These are phyloP conservation scores for Acanthosepion lycidas DNA, from an alignment of 2,888 invertebrate species.

Conservation along the genomic window DNA sequence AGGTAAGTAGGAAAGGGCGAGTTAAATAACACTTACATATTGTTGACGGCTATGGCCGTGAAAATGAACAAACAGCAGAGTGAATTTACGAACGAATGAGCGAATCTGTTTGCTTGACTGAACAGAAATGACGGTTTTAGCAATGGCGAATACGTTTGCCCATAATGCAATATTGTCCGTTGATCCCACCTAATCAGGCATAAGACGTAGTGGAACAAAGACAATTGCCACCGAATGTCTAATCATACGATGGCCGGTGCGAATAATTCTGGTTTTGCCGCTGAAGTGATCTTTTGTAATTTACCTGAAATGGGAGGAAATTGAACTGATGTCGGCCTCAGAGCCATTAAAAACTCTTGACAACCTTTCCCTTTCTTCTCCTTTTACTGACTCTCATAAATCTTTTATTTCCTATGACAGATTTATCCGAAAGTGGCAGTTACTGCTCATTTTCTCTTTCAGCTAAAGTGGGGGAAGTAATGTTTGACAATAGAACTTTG, in stretches of 20 bases:
- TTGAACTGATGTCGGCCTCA: neutral
- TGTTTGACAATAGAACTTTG: too few relatives aligned
- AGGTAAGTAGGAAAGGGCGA: neutral
- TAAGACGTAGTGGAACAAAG: neutral
- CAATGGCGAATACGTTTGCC: neutral
- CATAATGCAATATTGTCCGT: neutral
- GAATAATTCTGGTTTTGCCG: neutral
- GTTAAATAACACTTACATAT: neutral
- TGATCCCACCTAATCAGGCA: neutral
- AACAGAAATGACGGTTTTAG: neutral
- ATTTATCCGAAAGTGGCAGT: too few relatives aligned
- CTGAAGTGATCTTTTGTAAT: conserved; percentile 6
- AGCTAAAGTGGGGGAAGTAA: too few relatives aligned
- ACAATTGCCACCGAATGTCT: neutral
- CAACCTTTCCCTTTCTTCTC: too few relatives aligned
- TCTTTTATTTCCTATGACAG: too few relatives aligned
- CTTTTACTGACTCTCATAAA: too few relatives aligned
- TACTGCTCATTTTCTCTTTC: too few relatives aligned
- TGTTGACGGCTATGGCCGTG: neutral
- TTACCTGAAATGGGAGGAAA: neutral
- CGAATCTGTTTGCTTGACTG: neutral
- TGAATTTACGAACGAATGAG: conserved; percentile 13
- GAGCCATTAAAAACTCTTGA: neutral
- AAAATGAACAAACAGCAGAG: neutral
- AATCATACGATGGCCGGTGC: neutral